Percentiles rank a stretch among this genome's conserved stretches.
Evolutionary conservation across 2,113 vertebrate species (phyloP).

Genomic region (Calidris pygmaea): DNA sequence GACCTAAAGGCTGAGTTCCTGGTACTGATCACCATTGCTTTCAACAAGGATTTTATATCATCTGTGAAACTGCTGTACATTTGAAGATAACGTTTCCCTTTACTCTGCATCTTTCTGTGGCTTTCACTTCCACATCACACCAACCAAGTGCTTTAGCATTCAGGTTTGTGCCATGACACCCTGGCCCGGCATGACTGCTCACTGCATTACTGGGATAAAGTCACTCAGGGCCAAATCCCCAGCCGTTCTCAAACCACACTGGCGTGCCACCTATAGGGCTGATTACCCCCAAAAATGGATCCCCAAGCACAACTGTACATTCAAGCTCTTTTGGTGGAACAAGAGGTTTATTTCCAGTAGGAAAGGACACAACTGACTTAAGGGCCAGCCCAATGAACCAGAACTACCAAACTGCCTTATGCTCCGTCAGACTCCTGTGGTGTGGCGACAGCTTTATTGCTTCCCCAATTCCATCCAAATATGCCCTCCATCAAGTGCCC

Average conservation of each 20-base stretch:
- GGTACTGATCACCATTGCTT: not conserved
- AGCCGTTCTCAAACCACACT: rapidly evolving
- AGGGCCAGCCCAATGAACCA: not conserved
- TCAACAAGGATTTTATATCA: not conserved
- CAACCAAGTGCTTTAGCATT: rapidly evolving
- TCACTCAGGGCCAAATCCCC: rapidly evolving
- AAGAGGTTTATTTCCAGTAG: not conserved
- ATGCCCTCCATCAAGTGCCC: rapidly evolving
- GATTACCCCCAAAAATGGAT: rapidly evolving
- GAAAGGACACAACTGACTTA: too few relatives aligned
- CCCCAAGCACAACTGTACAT: not conserved
- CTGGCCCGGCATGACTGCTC: not conserved
- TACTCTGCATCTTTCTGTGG: not conserved
- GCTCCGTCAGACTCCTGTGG: rapidly evolving
- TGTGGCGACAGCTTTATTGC: not conserved
- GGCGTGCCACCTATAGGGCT: not conserved
- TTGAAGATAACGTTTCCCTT: rapidly evolving
- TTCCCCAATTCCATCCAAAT: rapidly evolving
- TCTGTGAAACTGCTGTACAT: rapidly evolving
- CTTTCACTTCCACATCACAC: not conserved
- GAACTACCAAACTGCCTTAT: rapidly evolving
- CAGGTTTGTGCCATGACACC: not conserved
- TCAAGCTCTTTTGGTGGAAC: not conserved
- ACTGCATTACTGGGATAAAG: rapidly evolving
- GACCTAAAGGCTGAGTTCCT: not conserved